Base-by-base conservation (phyloP, 2,113 vertebrate species). In the Megaleporinus macrocephalus region DNA sequence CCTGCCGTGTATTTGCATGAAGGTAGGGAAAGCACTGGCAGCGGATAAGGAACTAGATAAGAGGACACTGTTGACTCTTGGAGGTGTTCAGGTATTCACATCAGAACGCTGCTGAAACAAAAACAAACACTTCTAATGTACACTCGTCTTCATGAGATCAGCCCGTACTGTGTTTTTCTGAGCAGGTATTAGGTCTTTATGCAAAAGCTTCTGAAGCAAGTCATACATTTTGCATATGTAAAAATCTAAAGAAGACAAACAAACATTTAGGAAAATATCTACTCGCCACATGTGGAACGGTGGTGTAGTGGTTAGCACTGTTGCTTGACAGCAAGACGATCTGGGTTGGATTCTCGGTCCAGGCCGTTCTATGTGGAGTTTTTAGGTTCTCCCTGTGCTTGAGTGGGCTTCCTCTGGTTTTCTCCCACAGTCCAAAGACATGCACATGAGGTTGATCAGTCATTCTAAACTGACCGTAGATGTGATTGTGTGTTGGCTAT, bases 1-100 rank as follows among this genome's bases (percentile, higher is more conserved):
- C 85, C 89, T 91, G 88, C 88, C 79, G 14, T 66, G 59, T 47
- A 90, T 92, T 92, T 91, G 90, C 89, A 91, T 93, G 81, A 33
- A 33, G 89, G 89, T 88, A 83, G 76, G 88, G 91, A 90, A 84
- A 76, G 18, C 36, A 75, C 79, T 62, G 78, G 30, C 26, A 30
- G 71, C 33, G 78, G 41, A 78, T 75, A 83, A 61, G 33, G 55
- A 78, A 71, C 24, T 73, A 76, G 77, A 86, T 83, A 79, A 79
- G 70, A 47, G 20, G 36, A 59, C 29, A 55, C 53, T 83, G 84
- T 76, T 83, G 81, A 77, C 73, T 85, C 55, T 70, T 44, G 18
- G 61, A n/a, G 27, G 30, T 36, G 62, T 74, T 27, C 22, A 24
- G 33, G 33, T n/a, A 24, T 61, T n/a, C 24, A 9, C 66, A 44